A percentile compares a stretch with the other conserved stretches of the same genome.
These are phyloP conservation scores for Aurelia sp. DNA, from an alignment of 30 jellyfish, hydroid and myxozoan genomes.

Conservation along the genomic window DNA sequence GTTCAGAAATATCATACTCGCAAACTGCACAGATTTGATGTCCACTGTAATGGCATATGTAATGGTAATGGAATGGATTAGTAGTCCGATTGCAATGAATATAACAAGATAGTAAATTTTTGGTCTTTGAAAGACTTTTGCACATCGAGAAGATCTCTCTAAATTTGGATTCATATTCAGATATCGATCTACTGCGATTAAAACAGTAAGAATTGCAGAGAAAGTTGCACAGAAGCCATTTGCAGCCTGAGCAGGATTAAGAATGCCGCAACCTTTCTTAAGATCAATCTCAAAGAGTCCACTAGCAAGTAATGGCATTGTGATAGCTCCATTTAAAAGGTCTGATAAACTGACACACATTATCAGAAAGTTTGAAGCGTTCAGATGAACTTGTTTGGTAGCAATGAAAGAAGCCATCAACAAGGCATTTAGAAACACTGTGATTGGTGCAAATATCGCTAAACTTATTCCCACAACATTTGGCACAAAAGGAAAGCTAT, in stretches of 20 bases:
- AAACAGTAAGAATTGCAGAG: not conserved
- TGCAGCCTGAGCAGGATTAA: not conserved
- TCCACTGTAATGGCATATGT: not conserved
- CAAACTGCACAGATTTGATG: not conserved
- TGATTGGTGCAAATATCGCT: not conserved
- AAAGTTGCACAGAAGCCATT: too few species aligned
- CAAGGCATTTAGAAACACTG: not conserved
- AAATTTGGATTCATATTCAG: constrained; percentile 12
- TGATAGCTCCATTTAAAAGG: not conserved
- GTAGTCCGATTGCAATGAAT: not conserved
- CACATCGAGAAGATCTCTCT: not conserved
- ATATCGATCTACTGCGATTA: not conserved
- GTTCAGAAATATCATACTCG: not conserved
- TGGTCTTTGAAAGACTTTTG: not conserved
- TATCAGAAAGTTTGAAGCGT: not conserved
- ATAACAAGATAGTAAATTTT: not conserved
- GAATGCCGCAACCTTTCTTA: not conserved
- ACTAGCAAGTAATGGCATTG: not conserved
- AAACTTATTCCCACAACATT: too few species aligned
- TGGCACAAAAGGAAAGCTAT: too few species aligned
- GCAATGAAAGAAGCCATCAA: constrained; percentile 9
- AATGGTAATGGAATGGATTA: not conserved
- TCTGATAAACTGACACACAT: constrained; percentile 5
- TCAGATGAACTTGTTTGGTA: constrained; percentile 4
- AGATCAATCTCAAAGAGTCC: not conserved